A percentile compares a stretch with the other conserved stretches of the same genome.
phyloP scores from a whole-genome alignment of 1,140 invertebrate species.

The Drosophila setifemur region DNA sequence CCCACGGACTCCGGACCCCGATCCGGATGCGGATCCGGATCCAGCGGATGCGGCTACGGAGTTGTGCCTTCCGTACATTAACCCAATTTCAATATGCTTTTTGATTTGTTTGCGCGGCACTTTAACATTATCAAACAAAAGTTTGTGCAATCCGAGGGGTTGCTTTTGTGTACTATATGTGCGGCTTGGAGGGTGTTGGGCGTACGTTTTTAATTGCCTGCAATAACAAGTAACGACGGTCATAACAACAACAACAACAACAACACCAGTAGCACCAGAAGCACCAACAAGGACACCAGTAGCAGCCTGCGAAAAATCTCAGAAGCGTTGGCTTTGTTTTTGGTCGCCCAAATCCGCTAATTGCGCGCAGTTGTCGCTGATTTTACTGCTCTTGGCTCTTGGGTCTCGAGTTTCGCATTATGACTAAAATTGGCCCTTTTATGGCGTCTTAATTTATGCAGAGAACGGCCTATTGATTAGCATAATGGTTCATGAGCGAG shows the following conservation, averaged over 20 bases:
- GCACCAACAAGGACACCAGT: not conserved
- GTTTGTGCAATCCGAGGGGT: slow-evolving; percentile 56
- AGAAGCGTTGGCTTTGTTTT: slow-evolving; percentile 43
- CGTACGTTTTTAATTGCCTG: slow-evolving; percentile 72
- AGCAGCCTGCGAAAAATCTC: slow-evolving; percentile 25
- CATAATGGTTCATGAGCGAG: slow-evolving; percentile 46
- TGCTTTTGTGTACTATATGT: not conserved
- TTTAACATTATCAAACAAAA: slow-evolving; percentile 81
- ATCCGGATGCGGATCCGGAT: slow-evolving; percentile 27
- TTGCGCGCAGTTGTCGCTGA: slow-evolving; percentile 66
- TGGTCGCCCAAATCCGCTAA: slow-evolving; percentile 70
- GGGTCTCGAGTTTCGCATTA: too few species aligned
- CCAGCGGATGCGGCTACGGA: slow-evolving; percentile 22
- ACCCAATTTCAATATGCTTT: slow-evolving; percentile 82
- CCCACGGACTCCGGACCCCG: too few species aligned
- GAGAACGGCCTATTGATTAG: slow-evolving; percentile 63
- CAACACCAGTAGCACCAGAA: slow-evolving; percentile 7
- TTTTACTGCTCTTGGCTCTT: slow-evolving; percentile 41
- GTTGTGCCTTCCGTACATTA: slow-evolving; percentile 60
- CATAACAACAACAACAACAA: slow-evolving; percentile 50
- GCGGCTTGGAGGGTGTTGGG: slow-evolving; percentile 37
- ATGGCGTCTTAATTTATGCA: slow-evolving; percentile 36
- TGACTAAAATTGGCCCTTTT: slow-evolving; percentile 27
- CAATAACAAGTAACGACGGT: slow-evolving; percentile 73
- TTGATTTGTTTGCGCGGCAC: slow-evolving; percentile 78